Base-by-base conservation (phyloP, 2,888 invertebrate species). In the Melinaea marsaeus region DNA sequence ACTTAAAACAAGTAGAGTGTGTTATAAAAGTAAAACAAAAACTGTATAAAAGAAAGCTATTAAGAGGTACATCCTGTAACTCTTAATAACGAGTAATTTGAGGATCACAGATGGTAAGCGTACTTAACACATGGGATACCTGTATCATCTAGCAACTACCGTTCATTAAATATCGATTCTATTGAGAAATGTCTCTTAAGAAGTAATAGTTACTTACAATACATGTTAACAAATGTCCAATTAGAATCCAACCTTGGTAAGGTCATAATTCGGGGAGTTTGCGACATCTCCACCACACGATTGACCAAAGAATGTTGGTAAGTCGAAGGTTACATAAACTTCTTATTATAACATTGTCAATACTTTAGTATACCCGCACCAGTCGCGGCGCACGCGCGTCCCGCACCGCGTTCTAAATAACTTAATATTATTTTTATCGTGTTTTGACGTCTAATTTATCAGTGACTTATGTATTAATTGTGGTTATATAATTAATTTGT, bases 281-380 rank as follows among this genome's bases (percentile, higher is more conserved):
- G 84, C 86, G 78, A 80, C 87, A 88, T 86, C 86, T 81, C 74
- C 77, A 77, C 75, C 77, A 74, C 69, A 71, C 79, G 84, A 77
- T 86, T 87, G 88, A 87, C 88, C 88, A 88, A 69, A 88, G 87
- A 84, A 89, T 88, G 86, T 51, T 74, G 78, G 82, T 85, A 75
- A 82, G 77, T 72, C 79, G 88, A 89, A 90, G 89, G 89, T 88
- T 89, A 86, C 86, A 81, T 84, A 85, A 87, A 88, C 78, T 77
- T 76, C 79, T 79, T 75, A 74, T 77, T 82, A 80, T 81, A 83
- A 80, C 81, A 81, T 77, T 80, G 77, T 79, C 75, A 78, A 71
- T 69, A 72, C 76, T 74, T 86, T 86, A 90, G 89, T 90, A 80
- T 74, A 84, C 76, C 76, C 81, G 79, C 77, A 72, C 77, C 82